Conservation (phyloP, 2,797 vertebrate genomes). For the Threskiornis aethiopicus region DNA sequence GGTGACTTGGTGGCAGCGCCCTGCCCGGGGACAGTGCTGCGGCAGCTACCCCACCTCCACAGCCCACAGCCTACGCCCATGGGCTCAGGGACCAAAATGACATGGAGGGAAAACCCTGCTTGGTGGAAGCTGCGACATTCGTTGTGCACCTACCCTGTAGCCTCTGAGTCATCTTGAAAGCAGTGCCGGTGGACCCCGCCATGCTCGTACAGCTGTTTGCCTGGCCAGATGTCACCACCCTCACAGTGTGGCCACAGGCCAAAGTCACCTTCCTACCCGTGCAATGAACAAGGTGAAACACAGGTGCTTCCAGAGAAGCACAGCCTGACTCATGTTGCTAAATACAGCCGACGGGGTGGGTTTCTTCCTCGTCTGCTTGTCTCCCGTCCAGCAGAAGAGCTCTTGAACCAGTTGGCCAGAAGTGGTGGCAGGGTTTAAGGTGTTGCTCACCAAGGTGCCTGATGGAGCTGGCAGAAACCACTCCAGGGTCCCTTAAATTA, state of each 20-base stretch:
- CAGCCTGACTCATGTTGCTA: neutral
- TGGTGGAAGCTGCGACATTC: neutral
- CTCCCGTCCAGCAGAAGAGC: neutral
- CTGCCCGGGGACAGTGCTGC: fast-evolving
- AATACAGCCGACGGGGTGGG: fast-evolving
- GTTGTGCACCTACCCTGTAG: neutral
- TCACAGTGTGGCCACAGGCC: fast-evolving
- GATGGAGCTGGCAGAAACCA: neutral
- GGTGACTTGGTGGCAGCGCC: neutral
- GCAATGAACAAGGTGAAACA: neutral
- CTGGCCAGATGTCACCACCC: neutral
- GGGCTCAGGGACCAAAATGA: neutral
- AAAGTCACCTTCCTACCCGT: neutral
- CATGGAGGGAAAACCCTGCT: neutral
- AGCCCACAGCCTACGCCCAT: neutral
- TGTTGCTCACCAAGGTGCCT: neutral
- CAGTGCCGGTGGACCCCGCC: fast-evolving
- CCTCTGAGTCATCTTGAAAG: neutral
- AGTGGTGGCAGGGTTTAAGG: neutral
- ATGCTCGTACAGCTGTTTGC: fast-evolving
- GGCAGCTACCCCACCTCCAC: neutral
- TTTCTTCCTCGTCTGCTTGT: neutral
- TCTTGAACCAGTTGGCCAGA: neutral
- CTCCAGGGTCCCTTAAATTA: neutral
- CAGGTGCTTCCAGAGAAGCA: neutral